Evolutionary conservation across 1,140 invertebrate genomes (phyloP), one percentile per base, ranked within the genome.

Genomic region (Temnothorax nylanderi): DNA sequence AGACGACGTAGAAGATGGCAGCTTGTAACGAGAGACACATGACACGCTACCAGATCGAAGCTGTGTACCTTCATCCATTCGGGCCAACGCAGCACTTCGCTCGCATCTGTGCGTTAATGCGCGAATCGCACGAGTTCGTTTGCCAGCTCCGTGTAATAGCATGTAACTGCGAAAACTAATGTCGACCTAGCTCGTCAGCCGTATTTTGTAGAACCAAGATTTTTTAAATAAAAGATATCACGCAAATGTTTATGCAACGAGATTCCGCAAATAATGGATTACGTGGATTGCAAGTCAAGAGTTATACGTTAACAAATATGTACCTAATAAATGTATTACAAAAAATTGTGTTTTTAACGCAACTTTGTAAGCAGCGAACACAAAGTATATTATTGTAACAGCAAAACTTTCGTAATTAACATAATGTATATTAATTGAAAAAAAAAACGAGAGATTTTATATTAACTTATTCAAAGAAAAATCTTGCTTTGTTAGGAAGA

Each of bases 91-190:
- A 51, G 58, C 32, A 47, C 21, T 44, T 74, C 32, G 86, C 85
- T 80, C 85, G 26, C 26, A 77, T 82, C 84, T 74, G 44, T 74
- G 90, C 90, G 85, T 93, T 94, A 94, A 94, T 93, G 92, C 89
- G 91, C 86, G 80, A 88, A 87, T 90, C 88, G 89, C 92, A 91
- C 92, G 91, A 90, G 87, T 74, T 90, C 91, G 87, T 93, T 94
- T 93, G 90, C 90, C 89, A 92, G 90, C 87, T 88, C 54, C 92
- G 88, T 93, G 86, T 93, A 94, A 94, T 94, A 92, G 82, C 90
- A 85, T 62, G 78, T 84, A 86, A 87, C 80, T 69, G 71, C 76
- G 26, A 85, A 51, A 65, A 56, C 75, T 16, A 65, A 47, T 41
- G 44, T 74, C 62, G 21, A 54, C 62, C 10, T 13, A 32, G 41